These are phyloP conservation scores for Hucho hucho DNA, from an alignment of 2,113 vertebrate genomes.

Conservation along the genomic window DNA sequence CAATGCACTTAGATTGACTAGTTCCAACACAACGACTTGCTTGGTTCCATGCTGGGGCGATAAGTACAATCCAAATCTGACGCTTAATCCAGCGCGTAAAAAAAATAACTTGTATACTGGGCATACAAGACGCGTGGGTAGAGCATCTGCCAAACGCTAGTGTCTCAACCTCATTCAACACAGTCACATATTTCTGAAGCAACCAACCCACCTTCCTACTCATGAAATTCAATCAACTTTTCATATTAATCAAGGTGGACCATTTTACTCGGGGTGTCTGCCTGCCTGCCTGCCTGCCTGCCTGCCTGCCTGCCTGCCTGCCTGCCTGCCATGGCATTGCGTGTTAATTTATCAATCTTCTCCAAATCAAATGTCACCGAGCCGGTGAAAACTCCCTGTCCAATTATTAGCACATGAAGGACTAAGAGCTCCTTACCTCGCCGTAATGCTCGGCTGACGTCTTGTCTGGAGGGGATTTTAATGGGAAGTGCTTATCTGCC, in stretches of 20 bases:
- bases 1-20: too few species aligned
- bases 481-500: constrained; percentile 68
- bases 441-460: constrained; percentile 48
- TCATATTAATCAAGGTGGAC: constrained; percentile 32
- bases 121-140: too few species aligned
- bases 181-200: too few species aligned
- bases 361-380: constrained; percentile 54
- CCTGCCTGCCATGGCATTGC: neutral
- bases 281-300: too few species aligned
- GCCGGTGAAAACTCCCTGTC: constrained; percentile 49
- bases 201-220: neutral
- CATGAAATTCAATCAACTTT: constrained; percentile 2
- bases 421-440: constrained; percentile 63
- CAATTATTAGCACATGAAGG: constrained; percentile 63
- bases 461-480: constrained; percentile 63
- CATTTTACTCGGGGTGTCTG: constrained; percentile 8
- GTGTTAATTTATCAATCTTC: constrained; percentile 65
- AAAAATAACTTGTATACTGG: too few species aligned
- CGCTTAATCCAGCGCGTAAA: too few species aligned
- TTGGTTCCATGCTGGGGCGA: too few species aligned
- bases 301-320: too few species aligned
- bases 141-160: too few species aligned
- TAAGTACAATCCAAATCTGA: too few species aligned
- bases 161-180: neutral
- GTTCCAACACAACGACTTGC: too few species aligned